These are phyloP conservation scores for Pyrochroa serraticornis DNA, from an alignment of 2,888 invertebrate genomes.

Conservation along the genomic window DNA sequence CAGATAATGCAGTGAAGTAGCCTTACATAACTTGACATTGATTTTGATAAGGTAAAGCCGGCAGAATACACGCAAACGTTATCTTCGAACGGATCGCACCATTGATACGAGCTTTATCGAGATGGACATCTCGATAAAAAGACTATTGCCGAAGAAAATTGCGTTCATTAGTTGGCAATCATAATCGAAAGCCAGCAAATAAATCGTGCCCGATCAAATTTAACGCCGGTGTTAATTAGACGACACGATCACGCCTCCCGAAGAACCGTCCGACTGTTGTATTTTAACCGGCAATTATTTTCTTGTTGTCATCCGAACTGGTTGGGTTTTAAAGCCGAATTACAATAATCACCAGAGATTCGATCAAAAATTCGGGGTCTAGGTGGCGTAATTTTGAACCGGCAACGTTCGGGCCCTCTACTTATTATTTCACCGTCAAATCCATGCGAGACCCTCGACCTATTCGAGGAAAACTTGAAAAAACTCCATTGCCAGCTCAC, in stretches of 20 bases:
- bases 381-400: no score
- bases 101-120: background rate
- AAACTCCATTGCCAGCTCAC: no score
- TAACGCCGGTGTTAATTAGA: slow-evolving; percentile 24
- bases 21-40: slow-evolving; percentile 13
- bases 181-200: background rate
- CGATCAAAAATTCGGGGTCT: no score
- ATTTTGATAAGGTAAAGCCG: slow-evolving; percentile 14
- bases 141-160: no score
- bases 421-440: no score
- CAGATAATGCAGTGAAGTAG: slow-evolving; percentile 8
- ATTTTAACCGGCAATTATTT: slow-evolving; percentile 14
- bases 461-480: no score
- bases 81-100: slow-evolving; percentile 13
- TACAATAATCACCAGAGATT: no score
- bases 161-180: no score
- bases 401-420: no score
- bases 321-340: no score
- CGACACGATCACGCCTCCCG: slow-evolving; percentile 16
- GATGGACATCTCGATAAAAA: no score
- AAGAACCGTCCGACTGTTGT: background rate
- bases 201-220: slow-evolving; percentile 20
- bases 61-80: slow-evolving; percentile 6
- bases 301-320: background rate
- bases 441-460: no score